Evolutionary conservation across 2,888 invertebrate genomes (phyloP).

Genomic region (Heliconius aoede): DNA sequence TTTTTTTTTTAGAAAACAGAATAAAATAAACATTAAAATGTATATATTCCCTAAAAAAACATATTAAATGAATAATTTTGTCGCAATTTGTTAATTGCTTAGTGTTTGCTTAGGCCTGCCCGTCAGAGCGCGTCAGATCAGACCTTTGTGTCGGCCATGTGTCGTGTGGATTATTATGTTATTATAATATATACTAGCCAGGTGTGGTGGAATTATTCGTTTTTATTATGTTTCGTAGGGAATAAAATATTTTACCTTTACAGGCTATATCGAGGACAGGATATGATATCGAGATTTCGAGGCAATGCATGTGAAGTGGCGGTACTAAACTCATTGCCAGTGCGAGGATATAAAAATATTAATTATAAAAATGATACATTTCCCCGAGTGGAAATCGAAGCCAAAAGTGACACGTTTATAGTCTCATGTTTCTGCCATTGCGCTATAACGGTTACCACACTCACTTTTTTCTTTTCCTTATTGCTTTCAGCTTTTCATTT

Average conservation of each 20-base stretch:
- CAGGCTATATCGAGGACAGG: too few species aligned
- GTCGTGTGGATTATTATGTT: constrained; percentile 13
- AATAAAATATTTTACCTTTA: too few species aligned
- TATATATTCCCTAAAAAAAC: not conserved
- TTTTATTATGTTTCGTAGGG: not conserved
- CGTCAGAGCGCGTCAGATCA: not conserved
- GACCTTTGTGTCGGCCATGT: constrained; percentile 23
- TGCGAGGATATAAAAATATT: not conserved
- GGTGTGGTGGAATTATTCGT: not conserved
- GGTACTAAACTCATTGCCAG: not conserved
- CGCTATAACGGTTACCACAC: not conserved
- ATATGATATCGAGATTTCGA: not conserved
- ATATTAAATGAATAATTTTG: constrained; percentile 13
- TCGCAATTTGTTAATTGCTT: not conserved
- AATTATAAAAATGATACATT: not conserved
- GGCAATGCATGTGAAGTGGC: not conserved
- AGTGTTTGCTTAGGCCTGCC: constrained; percentile 14
- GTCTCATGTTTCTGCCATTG: not conserved
- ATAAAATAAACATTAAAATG: not conserved
- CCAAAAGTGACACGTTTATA: not conserved
- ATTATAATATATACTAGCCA: constrained; percentile 7
- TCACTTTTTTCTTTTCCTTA: not conserved
- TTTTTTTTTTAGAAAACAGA: too few species aligned
- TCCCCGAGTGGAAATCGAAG: not conserved
- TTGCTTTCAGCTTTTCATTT: not conserved